Conservation (phyloP, 2,888 invertebrate species). For the Aproaerema taeniolella region DNA sequence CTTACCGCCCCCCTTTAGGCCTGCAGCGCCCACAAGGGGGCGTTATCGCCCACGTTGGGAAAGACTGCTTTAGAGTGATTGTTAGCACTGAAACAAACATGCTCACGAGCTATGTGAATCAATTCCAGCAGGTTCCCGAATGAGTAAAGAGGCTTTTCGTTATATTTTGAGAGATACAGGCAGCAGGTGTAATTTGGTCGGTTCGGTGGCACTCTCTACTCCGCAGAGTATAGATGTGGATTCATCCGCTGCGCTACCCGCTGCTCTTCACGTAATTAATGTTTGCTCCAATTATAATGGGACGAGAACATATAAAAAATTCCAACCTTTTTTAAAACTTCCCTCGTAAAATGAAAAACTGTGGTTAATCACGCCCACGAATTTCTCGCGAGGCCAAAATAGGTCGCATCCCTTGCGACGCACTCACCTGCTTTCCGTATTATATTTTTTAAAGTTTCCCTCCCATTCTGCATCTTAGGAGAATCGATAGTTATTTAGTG, state of each 20-base stretch:
- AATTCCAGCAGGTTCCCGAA: too few relatives aligned
- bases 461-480: constrained; percentile 8
- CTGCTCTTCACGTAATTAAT: constrained; percentile 48
- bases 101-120: too few relatives aligned
- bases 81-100: too few relatives aligned
- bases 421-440: not conserved
- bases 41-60: too few relatives aligned
- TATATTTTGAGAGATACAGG: too few relatives aligned
- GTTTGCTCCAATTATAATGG: constrained; percentile 55
- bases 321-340: constrained; percentile 31
- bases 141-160: too few relatives aligned
- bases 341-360: constrained; percentile 28
- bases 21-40: too few relatives aligned
- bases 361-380: constrained; percentile 21
- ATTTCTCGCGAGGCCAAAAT: constrained; percentile 22
- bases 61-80: too few relatives aligned
- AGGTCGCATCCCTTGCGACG: constrained; percentile 2
- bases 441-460: constrained; percentile 6
- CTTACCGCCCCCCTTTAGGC: too few relatives aligned
- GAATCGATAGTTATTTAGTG: constrained; percentile 18
- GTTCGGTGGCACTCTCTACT: not conserved
- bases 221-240: not conserved
- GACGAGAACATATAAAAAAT: constrained; percentile 32
- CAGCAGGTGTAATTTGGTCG: too few relatives aligned
- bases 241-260: constrained; percentile 23